Conservation (phyloP, 2,888 invertebrate genomes). For the Blomia tropicalis region DNA sequence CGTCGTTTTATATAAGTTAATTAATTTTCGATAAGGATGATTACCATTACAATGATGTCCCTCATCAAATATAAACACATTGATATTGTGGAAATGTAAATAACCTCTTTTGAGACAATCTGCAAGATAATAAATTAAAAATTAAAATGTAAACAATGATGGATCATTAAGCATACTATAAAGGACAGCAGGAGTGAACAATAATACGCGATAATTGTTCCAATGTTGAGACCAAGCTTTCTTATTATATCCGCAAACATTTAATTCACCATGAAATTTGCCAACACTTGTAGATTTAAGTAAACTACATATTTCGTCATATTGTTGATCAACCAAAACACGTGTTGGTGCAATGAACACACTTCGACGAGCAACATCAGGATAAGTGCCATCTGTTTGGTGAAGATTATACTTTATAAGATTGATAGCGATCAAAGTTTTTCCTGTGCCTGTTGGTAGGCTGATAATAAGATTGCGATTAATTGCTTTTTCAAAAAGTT, state of each 20-base stretch:
- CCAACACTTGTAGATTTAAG: slow-evolving; percentile 40
- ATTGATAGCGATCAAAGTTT: slow-evolving; percentile 73
- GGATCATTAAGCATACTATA: too few relatives aligned
- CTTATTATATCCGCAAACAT: slow-evolving; percentile 28
- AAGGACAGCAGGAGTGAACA: slow-evolving; percentile 72
- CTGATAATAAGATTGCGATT: slow-evolving; percentile 71
- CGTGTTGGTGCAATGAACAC: slow-evolving; percentile 37
- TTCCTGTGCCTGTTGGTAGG: slow-evolving; percentile 81
- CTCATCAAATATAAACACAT: slow-evolving; percentile 78
- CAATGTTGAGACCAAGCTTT: slow-evolving; percentile 32
- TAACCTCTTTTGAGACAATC: slow-evolving; percentile 47
- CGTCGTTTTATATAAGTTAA: slow-evolving; percentile 43
- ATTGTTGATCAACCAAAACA: slow-evolving; percentile 35
- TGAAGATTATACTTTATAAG: slow-evolving; percentile 61
- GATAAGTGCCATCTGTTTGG: slow-evolving; percentile 47
- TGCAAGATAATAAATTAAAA: too few relatives aligned
- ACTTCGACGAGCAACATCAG: slow-evolving; percentile 38
- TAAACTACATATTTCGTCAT: slow-evolving; percentile 34
- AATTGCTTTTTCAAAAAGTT: slow-evolving; percentile 38
- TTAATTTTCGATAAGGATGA: slow-evolving; percentile 58
- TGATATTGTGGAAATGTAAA: slow-evolving; percentile 45
- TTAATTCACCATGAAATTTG: slow-evolving; percentile 41
- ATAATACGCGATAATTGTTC: slow-evolving; percentile 45
- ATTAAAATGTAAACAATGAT: too few relatives aligned
- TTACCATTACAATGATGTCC: slow-evolving; percentile 62